Base-by-base conservation (phyloP, 2,113 vertebrate species). In the Ranitomeya variabilis region DNA sequence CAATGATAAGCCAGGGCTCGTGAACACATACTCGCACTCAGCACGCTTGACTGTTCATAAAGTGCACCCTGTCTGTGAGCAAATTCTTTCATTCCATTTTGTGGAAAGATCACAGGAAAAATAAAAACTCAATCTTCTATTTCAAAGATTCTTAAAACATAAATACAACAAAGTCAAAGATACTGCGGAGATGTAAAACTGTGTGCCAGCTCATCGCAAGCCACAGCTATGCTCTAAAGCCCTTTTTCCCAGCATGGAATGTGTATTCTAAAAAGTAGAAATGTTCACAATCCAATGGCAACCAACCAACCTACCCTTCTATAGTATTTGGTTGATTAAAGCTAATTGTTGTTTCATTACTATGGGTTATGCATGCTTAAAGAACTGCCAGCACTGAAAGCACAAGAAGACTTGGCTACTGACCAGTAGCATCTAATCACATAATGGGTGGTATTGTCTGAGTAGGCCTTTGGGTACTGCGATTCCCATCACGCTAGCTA, bases 81-180 rank as follows among this genome's bases (percentile, higher is more conserved):
- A 83, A 83, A 51, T 21, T 64, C 80, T 81, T 82, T 82, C 45
- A 62, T 82, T 83, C 80, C 62, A 83, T 83, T 83, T 83, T 83
- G 0, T n/a, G 16, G 66, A 62, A 37, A 54, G 37, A 83, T 83
- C 62, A 83, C 62, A 69, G 81, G 6, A 21, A 45, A 66, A 83
- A 82, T 82, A 82, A 82, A 82, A 64, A 60, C 23, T 57, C 78
- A 57, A 74, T 80, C n/a, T 80, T 80, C 15, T 14, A 31, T 80
- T 80, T 80, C 79, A 80, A 80, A 80, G 79, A 80, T 80, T 16
- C 79, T 80, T 80, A 31, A 80, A 60, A 60, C 79, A 80, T 80
- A 80, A 80, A 80, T 80, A 80, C 79, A 31, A 31, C 23, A 80
- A 57, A 60, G 79, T 57, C 14, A 60, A 80, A 60, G 51, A 80